A percentile compares a stretch with the other conserved stretches of the same genome.
Evolutionary conservation across 2,113 vertebrate genomes (phyloP).

Genomic region (Heloderma charlesbogerti): DNA sequence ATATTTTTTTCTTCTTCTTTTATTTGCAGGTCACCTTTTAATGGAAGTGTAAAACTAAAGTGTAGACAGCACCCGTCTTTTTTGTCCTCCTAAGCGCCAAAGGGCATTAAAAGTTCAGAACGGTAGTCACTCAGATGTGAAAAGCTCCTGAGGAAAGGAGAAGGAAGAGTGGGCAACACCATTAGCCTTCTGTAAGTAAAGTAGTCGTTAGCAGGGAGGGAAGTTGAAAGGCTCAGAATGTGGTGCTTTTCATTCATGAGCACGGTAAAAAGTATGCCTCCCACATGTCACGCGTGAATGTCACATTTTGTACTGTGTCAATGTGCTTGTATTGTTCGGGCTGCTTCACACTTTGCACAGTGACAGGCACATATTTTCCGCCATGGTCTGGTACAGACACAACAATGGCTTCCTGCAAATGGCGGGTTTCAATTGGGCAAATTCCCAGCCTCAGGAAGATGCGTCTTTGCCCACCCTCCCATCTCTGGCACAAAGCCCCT

Average conservation of each 20-base stretch:
- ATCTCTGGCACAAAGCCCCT: background rate
- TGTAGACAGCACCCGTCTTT: constrained; percentile 67
- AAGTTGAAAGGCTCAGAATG: constrained; percentile 44
- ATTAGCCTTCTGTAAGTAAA: constrained; percentile 43
- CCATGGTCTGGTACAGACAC: background rate
- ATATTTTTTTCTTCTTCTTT: constrained; percentile 68
- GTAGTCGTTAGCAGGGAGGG: background rate
- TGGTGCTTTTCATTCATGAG: constrained; percentile 42
- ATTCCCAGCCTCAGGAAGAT: background rate
- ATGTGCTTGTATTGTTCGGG: background rate
- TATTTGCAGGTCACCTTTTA: constrained; percentile 75
- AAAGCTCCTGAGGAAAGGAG: constrained; percentile 37
- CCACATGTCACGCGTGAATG: background rate
- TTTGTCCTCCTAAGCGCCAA: constrained; percentile 68
- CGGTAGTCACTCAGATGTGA: constrained; percentile 51
- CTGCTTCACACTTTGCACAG: background rate
- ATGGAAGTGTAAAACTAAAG: constrained; percentile 75
- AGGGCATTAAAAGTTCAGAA: constrained; percentile 51
- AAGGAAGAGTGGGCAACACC: constrained; percentile 60
- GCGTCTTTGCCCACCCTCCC: background rate
- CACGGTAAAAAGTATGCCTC: constrained; percentile 29
- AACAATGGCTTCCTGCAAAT: background rate
- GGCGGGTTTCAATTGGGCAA: background rate
- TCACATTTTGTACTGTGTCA: background rate
- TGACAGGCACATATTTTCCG: background rate